Percentiles rank a stretch among this genome's conserved stretches.
phyloP scores from a whole-genome alignment of 2,797 vertebrate genomes.

The Chrysocyon brachyurus region DNA sequence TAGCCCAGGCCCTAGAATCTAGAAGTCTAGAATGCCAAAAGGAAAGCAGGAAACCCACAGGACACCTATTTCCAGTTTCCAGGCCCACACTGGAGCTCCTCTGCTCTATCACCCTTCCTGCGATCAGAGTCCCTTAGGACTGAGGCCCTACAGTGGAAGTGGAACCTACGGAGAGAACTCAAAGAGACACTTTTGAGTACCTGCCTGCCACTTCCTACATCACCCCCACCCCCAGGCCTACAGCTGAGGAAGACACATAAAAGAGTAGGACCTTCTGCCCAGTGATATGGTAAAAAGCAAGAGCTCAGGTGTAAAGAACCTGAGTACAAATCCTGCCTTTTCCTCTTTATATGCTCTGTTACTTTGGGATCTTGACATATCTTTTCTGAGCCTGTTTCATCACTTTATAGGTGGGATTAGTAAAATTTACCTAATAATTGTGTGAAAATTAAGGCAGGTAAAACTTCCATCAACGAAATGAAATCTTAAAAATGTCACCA shows the following conservation, averaged over 20 bases:
- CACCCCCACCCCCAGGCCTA: not conserved
- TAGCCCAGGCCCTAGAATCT: not conserved
- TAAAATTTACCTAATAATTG: slow-evolving; percentile 23
- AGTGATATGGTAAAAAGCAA: not conserved
- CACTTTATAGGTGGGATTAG: not conserved
- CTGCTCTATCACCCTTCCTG: not conserved
- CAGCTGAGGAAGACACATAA: not conserved
- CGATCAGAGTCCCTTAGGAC: not conserved
- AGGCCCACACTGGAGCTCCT: not conserved
- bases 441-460: slow-evolving; percentile 9
- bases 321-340: slow-evolving; percentile 43
- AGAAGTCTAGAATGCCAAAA: not conserved
- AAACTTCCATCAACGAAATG: not conserved
- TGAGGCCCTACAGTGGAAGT: not conserved
- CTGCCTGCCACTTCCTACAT: not conserved
- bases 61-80: slow-evolving; percentile 53
- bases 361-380: not conserved
- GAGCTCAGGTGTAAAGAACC: not conserved
- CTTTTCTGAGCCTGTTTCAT: slow-evolving; percentile 36
- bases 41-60: not conserved
- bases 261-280: not conserved
- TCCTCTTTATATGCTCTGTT: slow-evolving; percentile 15
- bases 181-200: not conserved
- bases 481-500: not conserved
- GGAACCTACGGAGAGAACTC: not conserved